phyloP scores from a whole-genome alignment of 2,888 invertebrate genomes.

The Temnothorax ravouxi region DNA sequence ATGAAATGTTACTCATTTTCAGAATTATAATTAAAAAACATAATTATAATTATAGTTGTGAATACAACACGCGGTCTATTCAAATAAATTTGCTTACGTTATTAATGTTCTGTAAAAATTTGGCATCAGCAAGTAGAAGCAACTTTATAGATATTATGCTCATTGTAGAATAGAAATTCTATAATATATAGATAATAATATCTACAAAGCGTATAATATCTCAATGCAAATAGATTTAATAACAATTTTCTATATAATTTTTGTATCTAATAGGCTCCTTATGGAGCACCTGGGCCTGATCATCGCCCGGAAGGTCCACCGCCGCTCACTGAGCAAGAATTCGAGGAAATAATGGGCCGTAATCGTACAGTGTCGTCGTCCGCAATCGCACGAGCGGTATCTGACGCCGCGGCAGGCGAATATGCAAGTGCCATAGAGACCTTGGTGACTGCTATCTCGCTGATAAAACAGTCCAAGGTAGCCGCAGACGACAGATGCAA shows the following conservation, averaged over 20 bases:
- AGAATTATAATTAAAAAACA: neutral
- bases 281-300: constrained; percentile 88
- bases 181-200: too few species aligned
- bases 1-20: neutral
- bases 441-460: constrained; percentile 98
- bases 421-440: constrained; percentile 99
- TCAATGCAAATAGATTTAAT: neutral
- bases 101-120: neutral
- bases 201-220: neutral
- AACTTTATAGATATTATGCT: neutral
- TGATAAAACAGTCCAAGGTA: constrained; percentile 99
- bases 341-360: constrained; percentile 99
- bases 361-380: constrained; percentile 99
- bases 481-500: constrained; percentile 99
- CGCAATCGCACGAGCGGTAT: constrained; percentile 98
- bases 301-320: constrained; percentile 88
- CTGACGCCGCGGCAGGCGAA: constrained; percentile 99
- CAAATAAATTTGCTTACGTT: constrained; percentile 1
- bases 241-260: constrained; percentile 10
- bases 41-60: too few species aligned
- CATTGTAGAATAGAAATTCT: neutral
- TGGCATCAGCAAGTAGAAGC: neutral
- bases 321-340: constrained; percentile 96
- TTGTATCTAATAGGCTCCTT: constrained; percentile 86
- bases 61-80: neutral